Percentiles rank a stretch among this genome's conserved stretches.
phyloP scores from a whole-genome alignment of 2,888 invertebrate genomes.

The Sminthurides aquaticus region DNA sequence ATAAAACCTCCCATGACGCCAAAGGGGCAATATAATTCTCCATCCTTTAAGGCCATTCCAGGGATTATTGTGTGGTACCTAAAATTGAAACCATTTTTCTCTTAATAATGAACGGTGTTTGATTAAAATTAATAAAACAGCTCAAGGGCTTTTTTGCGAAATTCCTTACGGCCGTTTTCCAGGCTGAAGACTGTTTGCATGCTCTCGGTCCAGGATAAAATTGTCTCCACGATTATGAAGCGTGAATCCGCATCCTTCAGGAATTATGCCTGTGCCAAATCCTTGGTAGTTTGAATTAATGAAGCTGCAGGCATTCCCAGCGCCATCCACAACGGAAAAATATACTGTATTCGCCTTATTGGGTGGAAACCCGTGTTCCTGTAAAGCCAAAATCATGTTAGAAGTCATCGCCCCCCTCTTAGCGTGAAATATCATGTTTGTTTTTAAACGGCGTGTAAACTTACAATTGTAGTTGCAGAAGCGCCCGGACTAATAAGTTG shows the following conservation, averaged over 20 bases:
- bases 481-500: slow-evolving; percentile 43
- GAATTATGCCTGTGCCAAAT: slow-evolving; percentile 48
- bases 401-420: too few relatives aligned
- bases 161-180: slow-evolving; percentile 39
- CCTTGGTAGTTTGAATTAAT: slow-evolving; percentile 48
- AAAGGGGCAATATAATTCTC: slow-evolving; percentile 35
- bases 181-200: slow-evolving; percentile 31
- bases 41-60: slow-evolving; percentile 37
- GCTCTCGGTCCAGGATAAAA: slow-evolving; percentile 34
- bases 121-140: too few relatives aligned
- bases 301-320: slow-evolving; percentile 49
- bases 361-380: slow-evolving; percentile 39
- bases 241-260: slow-evolving; percentile 48
- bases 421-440: too few relatives aligned
- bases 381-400: slow-evolving; percentile 7
- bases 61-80: slow-evolving; percentile 43
- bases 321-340: slow-evolving; percentile 46
- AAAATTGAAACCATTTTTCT: background rate
- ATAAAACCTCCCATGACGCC: slow-evolving; percentile 40
- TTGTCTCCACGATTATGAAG: slow-evolving; percentile 44
- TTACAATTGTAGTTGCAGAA: slow-evolving; percentile 32
- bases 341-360: slow-evolving; percentile 46
- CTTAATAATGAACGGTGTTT: background rate
- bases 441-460: too few relatives aligned
- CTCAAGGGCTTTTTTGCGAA: too few relatives aligned